Evolutionary conservation across 2,113 vertebrate species (phyloP).

Genomic region (Rhinoderma darwinii): DNA sequence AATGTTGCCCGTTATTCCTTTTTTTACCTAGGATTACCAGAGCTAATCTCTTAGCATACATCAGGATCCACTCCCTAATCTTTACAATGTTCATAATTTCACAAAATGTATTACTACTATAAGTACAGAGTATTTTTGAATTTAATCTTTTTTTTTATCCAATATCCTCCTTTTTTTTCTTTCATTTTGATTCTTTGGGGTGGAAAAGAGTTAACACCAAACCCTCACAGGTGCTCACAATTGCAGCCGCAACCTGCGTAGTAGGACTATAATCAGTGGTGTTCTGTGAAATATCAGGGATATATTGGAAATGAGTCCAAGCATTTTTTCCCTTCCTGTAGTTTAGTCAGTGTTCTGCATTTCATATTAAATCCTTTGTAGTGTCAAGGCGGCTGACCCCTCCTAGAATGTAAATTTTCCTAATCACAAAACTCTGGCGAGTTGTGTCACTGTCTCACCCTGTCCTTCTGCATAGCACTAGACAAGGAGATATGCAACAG

Average conservation of each 20-base stretch:
- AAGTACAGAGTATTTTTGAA: no score
- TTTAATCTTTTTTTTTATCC: background rate
- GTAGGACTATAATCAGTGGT: background rate
- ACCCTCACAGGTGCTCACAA: background rate
- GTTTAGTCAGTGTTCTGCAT: constrained; percentile 28
- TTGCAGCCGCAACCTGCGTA: background rate
- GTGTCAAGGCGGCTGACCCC: background rate
- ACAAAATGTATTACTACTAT: background rate
- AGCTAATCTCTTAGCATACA: no score
- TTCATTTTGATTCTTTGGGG: background rate
- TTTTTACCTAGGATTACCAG: no score
- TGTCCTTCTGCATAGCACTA: background rate
- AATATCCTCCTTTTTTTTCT: background rate
- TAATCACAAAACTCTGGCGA: background rate
- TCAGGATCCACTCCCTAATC: no score
- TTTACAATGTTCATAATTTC: background rate
- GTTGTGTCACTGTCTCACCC: background rate
- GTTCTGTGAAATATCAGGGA: background rate
- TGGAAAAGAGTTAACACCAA: background rate
- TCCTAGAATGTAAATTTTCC: constrained; percentile 15
- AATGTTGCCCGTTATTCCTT: background rate
- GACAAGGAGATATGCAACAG: constrained; percentile 68
- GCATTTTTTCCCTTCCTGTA: background rate
- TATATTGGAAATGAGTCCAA: background rate
- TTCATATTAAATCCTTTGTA: constrained; percentile 31